Base-by-base conservation (phyloP, 2,888 invertebrate genomes). In the Drosophila basisetae region DNA sequence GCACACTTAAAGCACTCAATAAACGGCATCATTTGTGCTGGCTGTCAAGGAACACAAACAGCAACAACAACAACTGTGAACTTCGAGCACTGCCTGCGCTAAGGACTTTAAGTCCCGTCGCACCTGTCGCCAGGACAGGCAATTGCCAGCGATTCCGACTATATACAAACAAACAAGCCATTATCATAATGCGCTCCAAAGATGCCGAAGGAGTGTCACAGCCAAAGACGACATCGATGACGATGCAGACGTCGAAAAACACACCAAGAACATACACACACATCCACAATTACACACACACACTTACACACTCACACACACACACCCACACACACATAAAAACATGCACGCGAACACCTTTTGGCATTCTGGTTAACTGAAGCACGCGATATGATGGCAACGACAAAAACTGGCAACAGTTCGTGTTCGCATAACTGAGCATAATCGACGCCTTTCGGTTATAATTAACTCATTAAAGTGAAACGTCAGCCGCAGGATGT, bases 361-460 rank as follows among this genome's bases (percentile, higher is more conserved):
- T 76, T 74, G 81, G 76, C 70, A 87, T 84, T 84, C 84, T 82
- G 85, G 87, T 73, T 69, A 80, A 86, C 68, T 87, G 85, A 82
- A 86, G 84, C 85, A 89, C 78, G 83, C 89, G 80, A 85, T 79
- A 80, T 87, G 68, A 54, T 60, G 79, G 68, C 41, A 30, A 56
- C 37, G n/a, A 41, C 22, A 52, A 50, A 52, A 47, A 35, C 35
- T 31, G 78, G 83, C 89, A 90, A 82, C 87, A 90, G 89, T 90
- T 90, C 83, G 89, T 90, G 90, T 85, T 81, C 90, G 83, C 87
- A 88, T 90, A 87, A 85, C 90, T 89, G 86, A 87, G 89, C 87
- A 90, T 88, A 88, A 88, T 90, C 90, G 87, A 88, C 87, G 87
- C 87, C 87, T 88, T 88, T 88, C 90, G 87, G 87, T 88, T 88